Base-by-base conservation (phyloP, 1,140 invertebrate species). In the Papilio dardanus region DNA sequence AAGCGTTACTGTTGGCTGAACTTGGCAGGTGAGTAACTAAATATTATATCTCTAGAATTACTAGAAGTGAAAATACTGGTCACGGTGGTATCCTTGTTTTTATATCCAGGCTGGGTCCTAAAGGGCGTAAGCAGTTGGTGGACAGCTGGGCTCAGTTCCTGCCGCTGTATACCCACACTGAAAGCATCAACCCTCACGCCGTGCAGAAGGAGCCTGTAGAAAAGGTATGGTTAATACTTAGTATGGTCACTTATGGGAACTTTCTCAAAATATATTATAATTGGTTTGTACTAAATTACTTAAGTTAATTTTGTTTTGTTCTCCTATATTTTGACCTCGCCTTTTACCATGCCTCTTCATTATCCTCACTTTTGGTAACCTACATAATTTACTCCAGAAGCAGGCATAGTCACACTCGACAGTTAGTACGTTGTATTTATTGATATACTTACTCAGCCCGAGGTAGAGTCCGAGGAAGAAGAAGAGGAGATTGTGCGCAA, bases 141-240 rank as follows among this genome's bases (percentile, higher is more conserved):
- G 98, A 99, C 86, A 96, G 96, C 80, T 99, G 99, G 99, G 96
- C 98, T 0, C 97, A 98, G 74, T 99, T 97, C 93, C 94, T 99
- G 6, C 99, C 98, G 0, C 95, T 97, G 73, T 98, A 98, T 81
- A 97, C 96, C 40, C 96, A 98, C 90, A 94, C 95, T 40, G 95
- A 96, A 81, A 95, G 95, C 21, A 96, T 96, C 71, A 95, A 95
- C 79, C 94, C 95, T 1, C 94, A 95, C 66, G 94, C 94, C 1
- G 94, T 94, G 2, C 95, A 88, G 10, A 92, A 92, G 77, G 89
- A 92, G 68, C 90, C 90, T 0, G 82, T 76, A 0, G 90, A 92
- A 74, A 93, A 92, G 74, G 80, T 87, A 24, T 3, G 50, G 8
- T 24, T 54, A 54, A 54, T n/a, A n/a, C 16, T 46, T 46, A 19